Evolutionary conservation across 2,113 vertebrate genomes (phyloP).

Genomic region (Anoplopoma fimbria): DNA sequence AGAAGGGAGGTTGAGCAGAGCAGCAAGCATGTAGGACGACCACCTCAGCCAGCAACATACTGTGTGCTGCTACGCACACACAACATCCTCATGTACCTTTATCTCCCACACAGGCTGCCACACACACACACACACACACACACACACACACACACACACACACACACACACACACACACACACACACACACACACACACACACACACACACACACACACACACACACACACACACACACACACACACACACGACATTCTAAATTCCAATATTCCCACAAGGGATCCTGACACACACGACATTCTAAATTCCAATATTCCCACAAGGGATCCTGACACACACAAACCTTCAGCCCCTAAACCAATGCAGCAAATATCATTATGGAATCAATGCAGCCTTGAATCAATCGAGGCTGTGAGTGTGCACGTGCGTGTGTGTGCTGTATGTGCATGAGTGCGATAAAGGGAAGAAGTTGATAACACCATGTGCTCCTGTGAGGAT

Average conservation of each 20-base stretch:
- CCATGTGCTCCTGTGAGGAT: conserved; percentile 58
- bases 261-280: too few species aligned
- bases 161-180: conserved; percentile 29
- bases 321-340: conserved; percentile 50
- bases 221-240: too few species aligned
- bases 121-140: conserved; percentile 16
- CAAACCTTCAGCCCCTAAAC: conserved; percentile 47
- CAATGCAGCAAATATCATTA: conserved; percentile 72
- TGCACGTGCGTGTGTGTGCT: conserved; percentile 33
- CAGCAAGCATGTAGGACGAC: conserved; percentile 27
- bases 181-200: too few species aligned
- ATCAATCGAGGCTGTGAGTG: conserved; percentile 32
- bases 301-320: conserved; percentile 69
- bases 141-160: neutral
- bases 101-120: neutral
- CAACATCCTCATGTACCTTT: neutral
- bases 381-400: conserved; percentile 66
- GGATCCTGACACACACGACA: conserved; percentile 36
- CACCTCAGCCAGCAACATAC: conserved; percentile 22
- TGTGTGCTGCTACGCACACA: conserved; percentile 14
- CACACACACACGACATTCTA: too few species aligned
- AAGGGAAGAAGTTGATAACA: conserved; percentile 64
- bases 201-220: too few species aligned
- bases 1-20: neutral
- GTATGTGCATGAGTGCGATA: conserved; percentile 29